Conservation (phyloP, 2,797 vertebrate genomes). For the Cirrhinus mrigala region DNA sequence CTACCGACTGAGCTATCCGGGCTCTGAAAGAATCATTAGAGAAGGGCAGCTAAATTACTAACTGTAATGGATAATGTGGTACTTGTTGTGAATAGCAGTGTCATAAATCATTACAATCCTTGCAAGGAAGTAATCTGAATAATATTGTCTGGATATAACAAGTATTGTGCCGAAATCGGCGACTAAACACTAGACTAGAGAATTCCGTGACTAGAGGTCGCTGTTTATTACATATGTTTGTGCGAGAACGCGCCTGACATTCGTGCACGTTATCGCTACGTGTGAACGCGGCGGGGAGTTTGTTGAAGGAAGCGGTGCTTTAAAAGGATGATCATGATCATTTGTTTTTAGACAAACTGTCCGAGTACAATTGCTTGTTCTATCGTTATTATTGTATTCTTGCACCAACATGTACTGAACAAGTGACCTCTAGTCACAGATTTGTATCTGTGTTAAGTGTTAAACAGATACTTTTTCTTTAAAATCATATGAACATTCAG, state of each 20-base stretch:
- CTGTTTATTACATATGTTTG: not conserved
- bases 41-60: rapidly evolving
- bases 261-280: not conserved
- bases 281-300: not conserved
- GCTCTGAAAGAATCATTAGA: slow-evolving; percentile 57
- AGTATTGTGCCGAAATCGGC: not conserved
- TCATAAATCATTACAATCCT: not conserved
- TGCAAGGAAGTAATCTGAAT: not conserved
- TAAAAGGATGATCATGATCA: not conserved
- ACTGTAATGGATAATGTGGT: rapidly evolving
- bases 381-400: no score
- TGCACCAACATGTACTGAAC: not conserved
- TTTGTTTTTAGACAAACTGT: not conserved
- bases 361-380: no score
- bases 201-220: not conserved
- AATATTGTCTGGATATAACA: not conserved
- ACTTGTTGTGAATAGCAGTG: rapidly evolving
- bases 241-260: not conserved
- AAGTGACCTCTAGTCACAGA: not conserved
- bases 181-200: not conserved
- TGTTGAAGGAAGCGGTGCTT: not conserved
- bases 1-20: slow-evolving; percentile 87
- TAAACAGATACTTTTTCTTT: not conserved
- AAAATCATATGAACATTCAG: not conserved
- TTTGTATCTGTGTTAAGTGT: not conserved